Evolutionary conservation across 2,797 vertebrate species (phyloP), one percentile per base, ranked within the genome.

Genomic region (Hylomyscus alleni): DNA sequence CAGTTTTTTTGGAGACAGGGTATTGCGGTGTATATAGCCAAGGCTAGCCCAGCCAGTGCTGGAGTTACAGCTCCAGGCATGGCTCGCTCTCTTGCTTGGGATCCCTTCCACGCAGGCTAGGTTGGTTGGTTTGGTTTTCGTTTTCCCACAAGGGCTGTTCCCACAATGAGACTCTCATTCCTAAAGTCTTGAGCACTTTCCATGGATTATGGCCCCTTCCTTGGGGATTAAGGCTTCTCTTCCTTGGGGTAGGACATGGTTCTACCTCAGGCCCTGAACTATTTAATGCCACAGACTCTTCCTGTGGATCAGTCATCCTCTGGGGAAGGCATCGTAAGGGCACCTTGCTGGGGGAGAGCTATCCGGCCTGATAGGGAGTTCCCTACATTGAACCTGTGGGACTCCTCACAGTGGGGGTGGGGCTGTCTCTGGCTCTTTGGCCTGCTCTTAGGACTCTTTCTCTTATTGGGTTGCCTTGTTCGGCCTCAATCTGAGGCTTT

Each of bases 241-340:
- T 82, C 14, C 82, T 73, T 37, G 54, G 37, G 54, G 19, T 17
- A 73, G 77, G 20, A n/a, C 24, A 31, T 75, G 40, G 12, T 44
- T 90, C 82, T 90, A 93, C 89, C 75, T 6, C 75, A 77, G 52
- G 31, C n/a, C 56, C 81, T 80, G 47, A 67, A 72, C 67, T 75
- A 77, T 3, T n/a, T 17, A 56, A 67, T 73, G 69, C 56, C 67
- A 80, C 22, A 54, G 92, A 76, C 50, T 86, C 20, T 60, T 83
- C 19, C 7, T 86, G 29, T 73, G 50, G 58, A 37, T 78, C 37
- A 89, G 0, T 44, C 80, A 76, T 8, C 37, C 22, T 26, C n/a
- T 82, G 40, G 44, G 26, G 44, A 73, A 91, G 50, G 37, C 37
- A 44, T 7, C n/a, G n/a, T n/a, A 8, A 22, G 75, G 62, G 58